These are phyloP conservation scores for Anagrus nilaparvatae DNA, from an alignment of 1,140 invertebrate species.

Conservation along the genomic window DNA sequence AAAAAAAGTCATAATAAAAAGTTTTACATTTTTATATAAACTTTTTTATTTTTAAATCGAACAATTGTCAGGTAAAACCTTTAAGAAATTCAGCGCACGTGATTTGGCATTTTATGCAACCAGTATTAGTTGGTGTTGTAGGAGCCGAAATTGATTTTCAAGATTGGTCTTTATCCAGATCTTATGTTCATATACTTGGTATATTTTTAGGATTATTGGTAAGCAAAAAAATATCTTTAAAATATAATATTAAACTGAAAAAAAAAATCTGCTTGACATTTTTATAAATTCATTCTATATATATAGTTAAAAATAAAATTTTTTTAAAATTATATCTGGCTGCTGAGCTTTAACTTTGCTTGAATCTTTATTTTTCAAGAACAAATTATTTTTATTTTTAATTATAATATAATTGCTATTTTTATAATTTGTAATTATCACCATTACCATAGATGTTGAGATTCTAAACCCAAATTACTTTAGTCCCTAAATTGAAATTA, in stretches of 20 bases:
- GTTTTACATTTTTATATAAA: too few species aligned
- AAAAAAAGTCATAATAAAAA: too few species aligned
- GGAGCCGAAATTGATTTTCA: constrained; percentile 32
- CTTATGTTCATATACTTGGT: constrained; percentile 24
- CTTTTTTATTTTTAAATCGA: too few species aligned
- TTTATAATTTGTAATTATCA: too few species aligned
- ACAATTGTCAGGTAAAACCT: constrained; percentile 24
- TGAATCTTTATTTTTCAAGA: too few species aligned
- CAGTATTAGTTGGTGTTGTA: constrained; percentile 32
- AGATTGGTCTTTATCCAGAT: constrained; percentile 24
- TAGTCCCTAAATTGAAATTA: too few species aligned
- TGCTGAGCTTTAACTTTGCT: too few species aligned
- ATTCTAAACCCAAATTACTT: too few species aligned
- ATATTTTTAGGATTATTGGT: constrained; percentile 28
- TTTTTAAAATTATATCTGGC: constrained; percentile 7
- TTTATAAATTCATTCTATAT: constrained; percentile 1
- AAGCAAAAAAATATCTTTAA: too few species aligned
- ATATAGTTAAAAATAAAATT: too few species aligned
- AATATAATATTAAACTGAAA: background rate
- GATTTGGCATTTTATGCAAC: constrained; percentile 35
- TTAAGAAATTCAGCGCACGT: constrained; percentile 21
- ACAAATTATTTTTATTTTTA: constrained; percentile 12
- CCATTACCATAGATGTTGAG: too few species aligned
- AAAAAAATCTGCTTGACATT: too few species aligned
- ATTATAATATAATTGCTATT: constrained; percentile 4